A percentile compares a stretch with the other conserved stretches of the same genome.
These are phyloP conservation scores for Anas bernieri DNA, from an alignment of 2,797 vertebrate species.

Conservation along the genomic window DNA sequence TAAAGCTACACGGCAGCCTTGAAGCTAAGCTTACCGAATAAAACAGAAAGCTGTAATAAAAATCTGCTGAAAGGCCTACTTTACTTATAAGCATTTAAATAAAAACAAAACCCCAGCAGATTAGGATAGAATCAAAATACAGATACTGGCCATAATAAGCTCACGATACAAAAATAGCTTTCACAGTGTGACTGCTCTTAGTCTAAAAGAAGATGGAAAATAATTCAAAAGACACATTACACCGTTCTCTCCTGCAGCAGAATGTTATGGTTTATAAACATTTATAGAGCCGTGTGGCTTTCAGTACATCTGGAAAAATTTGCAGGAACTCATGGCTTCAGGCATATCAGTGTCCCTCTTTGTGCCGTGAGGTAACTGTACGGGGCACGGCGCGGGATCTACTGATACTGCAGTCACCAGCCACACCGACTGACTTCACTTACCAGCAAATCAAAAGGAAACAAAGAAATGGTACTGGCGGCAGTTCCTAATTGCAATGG, in stretches of 20 bases:
- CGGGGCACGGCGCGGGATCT: background rate
- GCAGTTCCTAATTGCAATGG: background rate
- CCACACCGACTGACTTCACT: background rate
- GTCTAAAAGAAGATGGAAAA: conserved; percentile 6
- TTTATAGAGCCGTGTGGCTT: background rate
- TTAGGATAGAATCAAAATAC: conserved; percentile 3
- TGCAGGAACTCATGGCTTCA: background rate
- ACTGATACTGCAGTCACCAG: background rate
- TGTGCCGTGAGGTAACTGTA: background rate
- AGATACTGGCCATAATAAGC: background rate
- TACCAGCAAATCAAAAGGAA: background rate
- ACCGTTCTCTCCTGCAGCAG: background rate
- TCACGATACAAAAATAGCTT: background rate
- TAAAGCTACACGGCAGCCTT: background rate
- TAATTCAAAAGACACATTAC: background rate
- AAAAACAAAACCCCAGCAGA: conserved; percentile 29
- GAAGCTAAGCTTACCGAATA: background rate
- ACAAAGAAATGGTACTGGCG: background rate
- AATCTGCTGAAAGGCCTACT: conserved; percentile 35
- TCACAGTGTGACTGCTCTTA: background rate
- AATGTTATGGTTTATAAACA: background rate
- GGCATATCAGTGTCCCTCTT: background rate
- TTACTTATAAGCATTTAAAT: conserved; percentile 12
- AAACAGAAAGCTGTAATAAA: conserved; percentile 2
- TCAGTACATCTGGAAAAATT: background rate